Percentiles rank a stretch among this genome's conserved stretches.
These are phyloP conservation scores for Paramisgurnus dabryanus DNA, from an alignment of 2,113 vertebrate species.

Conservation along the genomic window DNA sequence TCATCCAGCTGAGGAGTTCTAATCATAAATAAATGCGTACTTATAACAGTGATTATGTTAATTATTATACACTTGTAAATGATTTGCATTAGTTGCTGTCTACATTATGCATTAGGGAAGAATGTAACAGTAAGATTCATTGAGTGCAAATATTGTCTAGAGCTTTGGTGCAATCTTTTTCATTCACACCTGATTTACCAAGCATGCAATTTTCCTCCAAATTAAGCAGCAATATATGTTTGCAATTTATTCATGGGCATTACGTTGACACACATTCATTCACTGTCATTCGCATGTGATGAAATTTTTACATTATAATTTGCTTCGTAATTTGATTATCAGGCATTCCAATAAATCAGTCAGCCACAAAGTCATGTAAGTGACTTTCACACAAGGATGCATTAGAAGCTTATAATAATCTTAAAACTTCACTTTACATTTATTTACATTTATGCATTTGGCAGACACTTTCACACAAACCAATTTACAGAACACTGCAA, in stretches of 20 bases:
- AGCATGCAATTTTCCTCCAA: conserved; percentile 23
- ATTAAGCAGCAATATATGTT: conserved; percentile 21
- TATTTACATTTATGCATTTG: too few species aligned
- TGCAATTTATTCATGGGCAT: conserved; percentile 2
- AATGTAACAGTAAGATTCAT: neutral
- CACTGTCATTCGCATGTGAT: neutral
- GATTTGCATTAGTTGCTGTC: neutral
- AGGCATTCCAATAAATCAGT: conserved; percentile 15
- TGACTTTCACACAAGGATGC: conserved; percentile 5
- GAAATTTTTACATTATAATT: neutral
- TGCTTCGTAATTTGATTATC: conserved; percentile 15
- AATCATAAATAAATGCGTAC: neutral
- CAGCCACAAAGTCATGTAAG: conserved; percentile 12
- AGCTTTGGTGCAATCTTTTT: neutral
- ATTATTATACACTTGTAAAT: conserved; percentile 1
- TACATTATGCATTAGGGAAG: neutral
- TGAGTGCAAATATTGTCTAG: neutral
- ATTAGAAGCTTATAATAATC: neutral
- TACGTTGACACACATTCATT: neutral
- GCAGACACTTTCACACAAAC: too few species aligned
- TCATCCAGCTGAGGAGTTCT: neutral
- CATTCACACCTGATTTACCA: conserved; percentile 30
- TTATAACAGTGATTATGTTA: neutral
- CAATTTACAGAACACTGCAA: too few species aligned
- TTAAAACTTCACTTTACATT: too few species aligned